Percentiles rank a stretch among this genome's conserved stretches.
These are phyloP conservation scores for Mola mola DNA, from an alignment of 2,113 vertebrate genomes.

Conservation along the genomic window DNA sequence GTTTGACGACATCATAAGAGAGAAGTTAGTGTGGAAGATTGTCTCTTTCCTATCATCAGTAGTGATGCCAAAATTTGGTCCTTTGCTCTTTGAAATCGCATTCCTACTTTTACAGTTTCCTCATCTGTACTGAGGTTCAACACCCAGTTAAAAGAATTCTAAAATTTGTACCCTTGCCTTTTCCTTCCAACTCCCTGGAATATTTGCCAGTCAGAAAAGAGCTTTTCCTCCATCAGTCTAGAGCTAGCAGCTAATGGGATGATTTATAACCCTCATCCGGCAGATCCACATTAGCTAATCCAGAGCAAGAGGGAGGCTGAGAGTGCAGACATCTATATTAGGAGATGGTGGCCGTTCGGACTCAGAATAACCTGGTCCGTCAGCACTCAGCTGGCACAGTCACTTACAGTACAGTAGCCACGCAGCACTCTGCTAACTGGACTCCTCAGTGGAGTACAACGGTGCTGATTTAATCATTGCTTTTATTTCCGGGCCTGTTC, in stretches of 20 bases:
- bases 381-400: slow-evolving; percentile 60
- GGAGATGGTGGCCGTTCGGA: slow-evolving; percentile 67
- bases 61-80: too few species aligned
- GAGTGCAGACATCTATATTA: slow-evolving; percentile 73
- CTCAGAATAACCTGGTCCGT: slow-evolving; percentile 80
- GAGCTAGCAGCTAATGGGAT: background rate
- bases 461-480: background rate
- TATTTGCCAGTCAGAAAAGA: background rate
- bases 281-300: background rate
- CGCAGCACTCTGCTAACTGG: too few species aligned
- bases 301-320: background rate
- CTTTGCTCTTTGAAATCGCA: too few species aligned
- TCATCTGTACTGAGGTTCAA: too few species aligned
- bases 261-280: background rate
- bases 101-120: too few species aligned
- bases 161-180: too few species aligned
- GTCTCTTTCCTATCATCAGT: too few species aligned
- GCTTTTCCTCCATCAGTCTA: slow-evolving; percentile 1
- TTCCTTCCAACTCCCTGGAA: background rate
- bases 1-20: too few species aligned
- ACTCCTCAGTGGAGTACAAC: too few species aligned
- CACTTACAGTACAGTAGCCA: too few species aligned
- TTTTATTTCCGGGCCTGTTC: background rate
- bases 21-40: too few species aligned
- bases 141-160: too few species aligned